phyloP scores from a whole-genome alignment of 2,113 vertebrate genomes.

The Lipophrys pholis region DNA sequence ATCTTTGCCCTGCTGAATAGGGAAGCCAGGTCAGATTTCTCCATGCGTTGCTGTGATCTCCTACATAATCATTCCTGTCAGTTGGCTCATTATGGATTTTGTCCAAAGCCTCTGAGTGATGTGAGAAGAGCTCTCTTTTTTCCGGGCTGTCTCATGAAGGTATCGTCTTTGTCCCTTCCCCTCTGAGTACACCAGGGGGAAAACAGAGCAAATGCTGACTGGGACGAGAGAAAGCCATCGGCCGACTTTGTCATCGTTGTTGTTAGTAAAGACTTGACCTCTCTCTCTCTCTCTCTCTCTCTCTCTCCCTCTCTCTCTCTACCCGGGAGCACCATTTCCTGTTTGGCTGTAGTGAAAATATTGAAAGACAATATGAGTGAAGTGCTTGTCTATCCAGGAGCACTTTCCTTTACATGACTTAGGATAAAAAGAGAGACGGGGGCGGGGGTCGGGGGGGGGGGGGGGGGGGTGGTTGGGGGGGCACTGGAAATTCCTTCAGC shows the following conservation, averaged over 20 bases:
- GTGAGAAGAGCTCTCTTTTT: slow-evolving; percentile 84
- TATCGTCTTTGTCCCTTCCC: slow-evolving; percentile 82
- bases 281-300: neutral
- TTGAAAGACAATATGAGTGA: slow-evolving; percentile 51
- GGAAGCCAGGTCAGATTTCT: slow-evolving; percentile 87
- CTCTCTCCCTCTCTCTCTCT: slow-evolving; percentile 4
- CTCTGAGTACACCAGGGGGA: slow-evolving; percentile 67
- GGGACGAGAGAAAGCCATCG: slow-evolving; percentile 49
- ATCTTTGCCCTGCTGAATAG: slow-evolving; percentile 83
- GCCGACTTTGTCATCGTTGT: slow-evolving; percentile 62
- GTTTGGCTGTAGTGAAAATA: slow-evolving; percentile 64
- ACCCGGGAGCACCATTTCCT: slow-evolving; percentile 68
- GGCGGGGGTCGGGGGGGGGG: neutral
- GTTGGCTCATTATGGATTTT: slow-evolving; percentile 91
- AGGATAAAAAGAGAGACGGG: slow-evolving; percentile 1
- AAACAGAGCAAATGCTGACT: slow-evolving; percentile 64
- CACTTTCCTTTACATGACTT: slow-evolving; percentile 15
- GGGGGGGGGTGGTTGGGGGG: neutral
- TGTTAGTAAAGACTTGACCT: slow-evolving; percentile 62
- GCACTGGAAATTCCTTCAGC: slow-evolving; percentile 18
- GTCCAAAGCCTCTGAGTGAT: slow-evolving; percentile 90
- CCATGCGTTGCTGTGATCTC: slow-evolving; percentile 85
- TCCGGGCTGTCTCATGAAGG: slow-evolving; percentile 77
- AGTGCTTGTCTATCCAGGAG: slow-evolving; percentile 47
- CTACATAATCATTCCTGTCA: slow-evolving; percentile 91